Evolutionary conservation across 2,797 vertebrate species (phyloP), one percentile per base, ranked within the genome.

Genomic region (Artibeus jamaicensis): DNA sequence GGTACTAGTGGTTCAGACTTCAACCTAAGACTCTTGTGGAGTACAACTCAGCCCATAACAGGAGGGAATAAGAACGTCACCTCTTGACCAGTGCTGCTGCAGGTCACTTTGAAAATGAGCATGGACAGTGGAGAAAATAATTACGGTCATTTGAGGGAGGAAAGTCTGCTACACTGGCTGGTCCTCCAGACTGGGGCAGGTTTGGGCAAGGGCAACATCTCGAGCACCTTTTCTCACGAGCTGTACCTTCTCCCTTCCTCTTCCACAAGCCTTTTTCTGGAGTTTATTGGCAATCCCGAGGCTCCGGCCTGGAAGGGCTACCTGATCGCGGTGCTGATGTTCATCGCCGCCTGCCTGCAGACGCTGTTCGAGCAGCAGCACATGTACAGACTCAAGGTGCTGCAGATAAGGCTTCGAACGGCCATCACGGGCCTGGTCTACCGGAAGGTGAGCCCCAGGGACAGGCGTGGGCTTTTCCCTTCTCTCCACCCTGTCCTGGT

Each of bases 401-500:
- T 99, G 92, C 99, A 99, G 53, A 98, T 99, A 99, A 98, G 99
- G 94, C 98, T 99, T 86, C 99, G 99, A 96, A 99, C 99, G 0
- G 99, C 99, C 18, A 93, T 99, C 19, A 99, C 99, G 46, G 99
- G 99, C 70, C 98, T 99, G 65, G 99, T 99, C 87, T 99, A 99
- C 98, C 99, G 99, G 95, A 99, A 99, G 99, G 99, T 99, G 98
- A 96, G 98, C 95, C 34, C 5, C 0, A 26, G 9, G 50, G 18
- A 7, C 5, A 32, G 11, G 15, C 0, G 0, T 3, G 10, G n/a
- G 3, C 12, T 73, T 15, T 22, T 57, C 48, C 34, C 16, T 11
- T 24, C 39, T 55, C 55, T n/a, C 48, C 18, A 3, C 5, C 34
- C 48, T 7, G 19, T 57, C 77, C 19, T 6, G 1, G 3, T 12